phyloP scores from a whole-genome alignment of 2,113 vertebrate genomes.

The Pedetes capensis region DNA sequence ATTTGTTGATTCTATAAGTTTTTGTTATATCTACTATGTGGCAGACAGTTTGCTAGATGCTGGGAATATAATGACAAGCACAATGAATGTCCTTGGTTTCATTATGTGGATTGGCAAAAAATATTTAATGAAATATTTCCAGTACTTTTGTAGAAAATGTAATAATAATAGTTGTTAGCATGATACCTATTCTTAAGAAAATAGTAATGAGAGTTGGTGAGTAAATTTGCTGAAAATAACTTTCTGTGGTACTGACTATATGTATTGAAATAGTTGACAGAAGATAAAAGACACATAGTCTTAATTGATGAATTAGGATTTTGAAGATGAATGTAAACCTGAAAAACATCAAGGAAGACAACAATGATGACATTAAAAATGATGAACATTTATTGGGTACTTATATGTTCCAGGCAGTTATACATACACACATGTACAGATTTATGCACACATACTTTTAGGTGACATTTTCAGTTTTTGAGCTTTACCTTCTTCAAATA shows the following conservation, averaged over 20 bases:
- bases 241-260: not conserved
- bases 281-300: not conserved
- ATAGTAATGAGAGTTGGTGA: not conserved
- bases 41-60: not conserved
- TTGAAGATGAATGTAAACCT: not conserved
- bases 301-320: not conserved
- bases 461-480: slow-evolving; percentile 5
- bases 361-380: not conserved
- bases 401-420: not conserved
- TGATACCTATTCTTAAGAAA: not conserved
- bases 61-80: not conserved
- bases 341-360: not conserved
- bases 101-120: not conserved
- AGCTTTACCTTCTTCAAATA: not conserved
- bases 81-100: not conserved
- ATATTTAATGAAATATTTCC: not conserved
- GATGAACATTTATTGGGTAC: not conserved
- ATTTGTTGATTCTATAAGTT: not conserved
- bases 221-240: no score
- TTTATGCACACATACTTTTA: not conserved
- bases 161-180: not conserved
- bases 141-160: not conserved
- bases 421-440: not conserved
- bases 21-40: not conserved
- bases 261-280: not conserved